phyloP scores from a whole-genome alignment of 2,888 invertebrate genomes.

The Acrocyrtus sp. region DNA sequence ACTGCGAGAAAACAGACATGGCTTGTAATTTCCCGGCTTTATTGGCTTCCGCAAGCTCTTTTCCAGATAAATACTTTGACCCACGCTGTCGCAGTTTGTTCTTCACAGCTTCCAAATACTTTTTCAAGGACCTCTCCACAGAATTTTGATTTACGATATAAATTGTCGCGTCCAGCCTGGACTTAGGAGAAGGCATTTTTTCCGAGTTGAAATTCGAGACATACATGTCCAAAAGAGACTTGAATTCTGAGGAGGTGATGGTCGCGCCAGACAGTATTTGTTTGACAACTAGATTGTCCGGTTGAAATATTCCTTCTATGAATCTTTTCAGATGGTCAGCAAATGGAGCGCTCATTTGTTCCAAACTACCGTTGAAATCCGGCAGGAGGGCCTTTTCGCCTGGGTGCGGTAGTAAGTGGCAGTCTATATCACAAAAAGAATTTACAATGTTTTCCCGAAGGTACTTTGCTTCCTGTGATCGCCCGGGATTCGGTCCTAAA shows the following conservation, averaged over 20 bases:
- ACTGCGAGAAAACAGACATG: not conserved
- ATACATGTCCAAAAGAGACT: slow-evolving; percentile 8
- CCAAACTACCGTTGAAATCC: slow-evolving; percentile 27
- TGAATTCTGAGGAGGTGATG: slow-evolving; percentile 2
- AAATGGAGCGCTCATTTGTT: slow-evolving; percentile 12
- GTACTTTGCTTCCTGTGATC: slow-evolving; percentile 80
- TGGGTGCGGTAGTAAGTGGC: slow-evolving; percentile 98
- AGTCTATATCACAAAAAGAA: slow-evolving; percentile 94
- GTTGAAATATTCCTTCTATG: slow-evolving; percentile 22
- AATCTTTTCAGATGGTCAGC: slow-evolving; percentile 21
- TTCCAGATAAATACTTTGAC: no score
- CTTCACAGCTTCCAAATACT: not conserved
- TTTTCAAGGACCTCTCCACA: not conserved
- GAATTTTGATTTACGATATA: not conserved
- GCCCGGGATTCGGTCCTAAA: not conserved
- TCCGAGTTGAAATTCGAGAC: slow-evolving; percentile 24
- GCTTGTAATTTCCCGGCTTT: not conserved
- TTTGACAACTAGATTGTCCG: slow-evolving; percentile 25
- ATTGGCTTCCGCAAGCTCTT: not conserved
- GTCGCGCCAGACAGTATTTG: slow-evolving; percentile 26
- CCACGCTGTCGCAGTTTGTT: no score
- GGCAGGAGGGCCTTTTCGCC: slow-evolving; percentile 31
- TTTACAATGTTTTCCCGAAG: slow-evolving; percentile 90
- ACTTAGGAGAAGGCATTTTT: not conserved
- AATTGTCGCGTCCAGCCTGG: slow-evolving; percentile 14